Conservation (phyloP, 1,140 invertebrate species). For the Neoseiulus cucumeris region DNA sequence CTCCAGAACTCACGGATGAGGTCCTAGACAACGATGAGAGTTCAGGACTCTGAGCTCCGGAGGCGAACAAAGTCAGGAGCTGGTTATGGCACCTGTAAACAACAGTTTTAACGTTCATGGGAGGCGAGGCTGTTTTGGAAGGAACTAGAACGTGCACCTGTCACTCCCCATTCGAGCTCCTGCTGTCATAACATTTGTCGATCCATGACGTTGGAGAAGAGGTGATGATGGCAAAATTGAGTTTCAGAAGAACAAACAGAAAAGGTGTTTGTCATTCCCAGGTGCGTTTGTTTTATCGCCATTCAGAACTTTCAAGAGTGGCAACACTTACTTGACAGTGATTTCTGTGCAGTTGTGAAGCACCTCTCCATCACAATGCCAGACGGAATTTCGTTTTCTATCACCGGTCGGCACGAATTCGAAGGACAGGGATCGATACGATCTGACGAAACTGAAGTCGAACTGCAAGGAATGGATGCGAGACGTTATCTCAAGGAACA, state of each 20-base stretch:
- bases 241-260: no score
- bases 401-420: conserved; percentile 16
- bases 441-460: background rate
- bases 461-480: background rate
- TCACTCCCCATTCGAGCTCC: no score
- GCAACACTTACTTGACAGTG: conserved; percentile 39
- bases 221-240: no score
- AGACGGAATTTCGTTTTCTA: conserved; percentile 29
- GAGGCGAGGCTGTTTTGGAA: no score
- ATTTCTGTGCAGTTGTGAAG: conserved; percentile 40
- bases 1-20: no score
- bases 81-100: background rate
- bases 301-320: no score
- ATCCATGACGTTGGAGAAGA: no score
- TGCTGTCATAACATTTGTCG: no score
- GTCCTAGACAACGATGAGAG: background rate
- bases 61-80: background rate
- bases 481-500: background rate
- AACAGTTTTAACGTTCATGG: no score
- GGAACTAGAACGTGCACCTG: no score
- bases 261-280: no score
- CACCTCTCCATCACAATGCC: conserved; percentile 72
- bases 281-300: no score
- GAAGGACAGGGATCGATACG: background rate
- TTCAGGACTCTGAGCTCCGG: background rate